phyloP scores from a whole-genome alignment of 1,140 invertebrate genomes.

The Epicauta chinensis region DNA sequence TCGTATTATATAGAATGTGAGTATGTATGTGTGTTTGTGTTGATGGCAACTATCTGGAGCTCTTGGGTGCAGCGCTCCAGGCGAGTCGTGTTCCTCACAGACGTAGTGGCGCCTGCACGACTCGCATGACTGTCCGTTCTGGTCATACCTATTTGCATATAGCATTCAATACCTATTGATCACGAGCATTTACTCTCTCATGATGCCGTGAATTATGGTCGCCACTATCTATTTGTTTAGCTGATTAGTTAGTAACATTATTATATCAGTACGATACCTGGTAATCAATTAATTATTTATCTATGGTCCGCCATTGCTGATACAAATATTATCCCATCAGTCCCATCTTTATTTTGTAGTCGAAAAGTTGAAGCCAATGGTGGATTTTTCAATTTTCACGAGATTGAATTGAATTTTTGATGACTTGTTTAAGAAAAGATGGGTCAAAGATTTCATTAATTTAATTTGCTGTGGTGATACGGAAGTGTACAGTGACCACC shows the following conservation, averaged over 20 bases:
- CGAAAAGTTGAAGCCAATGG: no score
- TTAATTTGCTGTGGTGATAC: no score
- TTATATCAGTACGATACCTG: slow-evolving; percentile 43
- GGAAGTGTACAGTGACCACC: no score
- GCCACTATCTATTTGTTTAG: slow-evolving; percentile 44
- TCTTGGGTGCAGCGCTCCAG: slow-evolving; percentile 23
- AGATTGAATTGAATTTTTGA: no score
- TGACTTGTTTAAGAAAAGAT: no score
- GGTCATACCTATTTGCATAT: slow-evolving; percentile 38
- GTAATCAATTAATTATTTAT: slow-evolving; percentile 46
- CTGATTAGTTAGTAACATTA: slow-evolving; percentile 44
- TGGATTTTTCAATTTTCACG: no score
- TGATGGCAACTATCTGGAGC: slow-evolving; percentile 16
- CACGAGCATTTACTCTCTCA: slow-evolving; percentile 35
- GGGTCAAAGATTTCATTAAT: no score
- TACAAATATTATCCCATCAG: no score
- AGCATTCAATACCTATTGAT: slow-evolving; percentile 41
- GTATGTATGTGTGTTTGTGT: slow-evolving; percentile 12
- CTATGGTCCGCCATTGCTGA: slow-evolving; percentile 34
- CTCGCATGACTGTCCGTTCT: slow-evolving; percentile 20
- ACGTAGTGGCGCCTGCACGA: slow-evolving; percentile 17
- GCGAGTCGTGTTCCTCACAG: slow-evolving; percentile 19
- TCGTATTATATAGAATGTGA: slow-evolving; percentile 10
- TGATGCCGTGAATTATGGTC: slow-evolving; percentile 43
- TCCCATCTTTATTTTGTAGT: no score